These are phyloP conservation scores for Mylabris phalerata DNA, from an alignment of 1,140 invertebrate species.

Conservation along the genomic window DNA sequence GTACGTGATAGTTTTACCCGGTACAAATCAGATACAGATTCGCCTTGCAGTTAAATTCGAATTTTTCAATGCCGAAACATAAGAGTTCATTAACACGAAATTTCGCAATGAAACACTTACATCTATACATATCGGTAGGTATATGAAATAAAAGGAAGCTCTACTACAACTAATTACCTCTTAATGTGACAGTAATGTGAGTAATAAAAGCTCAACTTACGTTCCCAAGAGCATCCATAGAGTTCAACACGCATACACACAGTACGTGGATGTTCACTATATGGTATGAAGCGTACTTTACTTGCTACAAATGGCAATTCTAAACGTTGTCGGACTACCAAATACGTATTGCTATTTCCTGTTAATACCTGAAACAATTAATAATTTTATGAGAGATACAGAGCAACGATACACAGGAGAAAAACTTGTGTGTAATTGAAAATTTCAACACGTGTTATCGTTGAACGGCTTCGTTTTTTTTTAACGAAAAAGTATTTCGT, in stretches of 20 bases:
- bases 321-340: constrained; percentile 67
- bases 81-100: constrained; percentile 9
- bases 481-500: no score
- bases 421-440: no score
- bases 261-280: constrained; percentile 78
- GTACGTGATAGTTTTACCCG: no score
- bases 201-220: constrained; percentile 51
- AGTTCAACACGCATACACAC: constrained; percentile 90
- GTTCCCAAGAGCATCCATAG: constrained; percentile 79
- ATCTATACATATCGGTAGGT: no score
- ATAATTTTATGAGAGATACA: no score
- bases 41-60: background rate
- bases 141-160: no score
- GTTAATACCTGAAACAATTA: constrained; percentile 65
- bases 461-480: no score
- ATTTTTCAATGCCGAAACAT: background rate
- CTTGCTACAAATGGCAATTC: constrained; percentile 79
- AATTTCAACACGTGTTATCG: no score
- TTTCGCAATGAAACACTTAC: background rate
- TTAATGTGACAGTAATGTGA: constrained; percentile 15
- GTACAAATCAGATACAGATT: no score
- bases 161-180: constrained; percentile 4
- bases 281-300: constrained; percentile 82
- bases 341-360: constrained; percentile 83
- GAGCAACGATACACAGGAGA: no score